Conservation (phyloP, 2,888 invertebrate species). For the Nomada hirtipes region DNA sequence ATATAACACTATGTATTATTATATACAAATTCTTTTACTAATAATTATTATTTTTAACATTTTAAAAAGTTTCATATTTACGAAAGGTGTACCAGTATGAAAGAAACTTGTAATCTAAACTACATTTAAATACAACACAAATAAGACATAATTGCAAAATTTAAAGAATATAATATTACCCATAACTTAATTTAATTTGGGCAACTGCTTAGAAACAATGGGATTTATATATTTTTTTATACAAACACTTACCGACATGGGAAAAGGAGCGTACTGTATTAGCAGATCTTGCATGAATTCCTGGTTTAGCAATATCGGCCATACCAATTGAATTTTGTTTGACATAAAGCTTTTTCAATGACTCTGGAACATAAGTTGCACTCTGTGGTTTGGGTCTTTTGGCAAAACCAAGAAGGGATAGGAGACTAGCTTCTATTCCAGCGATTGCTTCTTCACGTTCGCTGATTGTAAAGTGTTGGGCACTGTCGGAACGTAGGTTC, state of each 20-base stretch:
- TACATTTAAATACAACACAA: no score
- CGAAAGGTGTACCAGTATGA: no score
- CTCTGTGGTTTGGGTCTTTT: constrained; percentile 86
- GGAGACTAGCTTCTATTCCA: constrained; percentile 86
- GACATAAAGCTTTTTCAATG: constrained; percentile 92
- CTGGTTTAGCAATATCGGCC: constrained; percentile 88
- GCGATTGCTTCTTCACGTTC: constrained; percentile 83
- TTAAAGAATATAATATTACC: neutral
- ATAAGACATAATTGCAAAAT: no score
- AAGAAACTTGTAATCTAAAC: no score
- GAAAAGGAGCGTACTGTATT: constrained; percentile 94
- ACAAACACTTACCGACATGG: constrained; percentile 88
- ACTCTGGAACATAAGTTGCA: constrained; percentile 89
- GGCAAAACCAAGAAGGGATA: constrained; percentile 88
- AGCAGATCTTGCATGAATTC: constrained; percentile 90
- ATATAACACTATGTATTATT: neutral
- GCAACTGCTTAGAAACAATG: neutral
- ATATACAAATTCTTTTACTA: neutral
- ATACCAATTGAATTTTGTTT: constrained; percentile 88
- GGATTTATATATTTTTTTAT: neutral
- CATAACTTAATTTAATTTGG: neutral
- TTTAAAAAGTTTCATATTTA: no score
- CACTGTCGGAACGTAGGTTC: constrained; percentile 53
- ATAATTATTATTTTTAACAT: neutral
- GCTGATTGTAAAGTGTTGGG: constrained; percentile 70